phyloP scores from a whole-genome alignment of 2,888 invertebrate genomes.

The Cosmia trapezina region DNA sequence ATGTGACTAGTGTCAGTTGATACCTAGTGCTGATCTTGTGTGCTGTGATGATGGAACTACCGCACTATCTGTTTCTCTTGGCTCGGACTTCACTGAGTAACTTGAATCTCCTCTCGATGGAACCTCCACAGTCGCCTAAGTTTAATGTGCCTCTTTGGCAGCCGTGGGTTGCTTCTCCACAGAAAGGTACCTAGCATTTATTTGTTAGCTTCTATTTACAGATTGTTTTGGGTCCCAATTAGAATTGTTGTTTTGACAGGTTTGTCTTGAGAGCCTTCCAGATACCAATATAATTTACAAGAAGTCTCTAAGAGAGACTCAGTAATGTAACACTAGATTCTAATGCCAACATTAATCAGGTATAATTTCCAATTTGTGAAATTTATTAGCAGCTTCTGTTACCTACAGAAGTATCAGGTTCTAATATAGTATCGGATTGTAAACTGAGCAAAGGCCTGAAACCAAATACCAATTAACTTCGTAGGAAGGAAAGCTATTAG shows the following conservation, averaged over 20 bases:
- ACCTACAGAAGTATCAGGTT: slow-evolving; percentile 50
- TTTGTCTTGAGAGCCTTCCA: background rate
- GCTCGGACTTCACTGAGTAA: slow-evolving; percentile 82
- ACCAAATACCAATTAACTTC: slow-evolving; percentile 57
- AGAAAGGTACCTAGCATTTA: slow-evolving; percentile 78
- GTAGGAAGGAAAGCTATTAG: slow-evolving; percentile 43
- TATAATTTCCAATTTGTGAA: slow-evolving; percentile 21
- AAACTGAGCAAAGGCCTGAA: slow-evolving; percentile 48
- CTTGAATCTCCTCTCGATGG: slow-evolving; percentile 83
- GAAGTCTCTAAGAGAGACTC: background rate
- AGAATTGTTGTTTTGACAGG: background rate
- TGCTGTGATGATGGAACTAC: slow-evolving; percentile 88
- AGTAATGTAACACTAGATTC: slow-evolving; percentile 3
- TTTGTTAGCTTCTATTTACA: slow-evolving; percentile 14
- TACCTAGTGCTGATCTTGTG: slow-evolving; percentile 64
- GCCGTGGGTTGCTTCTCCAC: slow-evolving; percentile 85
- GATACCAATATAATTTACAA: background rate
- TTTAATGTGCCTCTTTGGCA: slow-evolving; percentile 89
- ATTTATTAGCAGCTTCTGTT: slow-evolving; percentile 39
- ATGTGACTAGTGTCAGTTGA: slow-evolving; percentile 64
- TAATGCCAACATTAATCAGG: slow-evolving; percentile 12
- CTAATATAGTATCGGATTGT: slow-evolving; percentile 38
- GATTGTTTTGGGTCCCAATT: background rate
- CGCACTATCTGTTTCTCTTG: slow-evolving; percentile 84
- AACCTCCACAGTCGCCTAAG: slow-evolving; percentile 88